Percentiles rank a stretch among this genome's conserved stretches.
Evolutionary conservation across 92 coral and sea anemone genomes (phyloP).

Genomic region (Porites cylindrica): DNA sequence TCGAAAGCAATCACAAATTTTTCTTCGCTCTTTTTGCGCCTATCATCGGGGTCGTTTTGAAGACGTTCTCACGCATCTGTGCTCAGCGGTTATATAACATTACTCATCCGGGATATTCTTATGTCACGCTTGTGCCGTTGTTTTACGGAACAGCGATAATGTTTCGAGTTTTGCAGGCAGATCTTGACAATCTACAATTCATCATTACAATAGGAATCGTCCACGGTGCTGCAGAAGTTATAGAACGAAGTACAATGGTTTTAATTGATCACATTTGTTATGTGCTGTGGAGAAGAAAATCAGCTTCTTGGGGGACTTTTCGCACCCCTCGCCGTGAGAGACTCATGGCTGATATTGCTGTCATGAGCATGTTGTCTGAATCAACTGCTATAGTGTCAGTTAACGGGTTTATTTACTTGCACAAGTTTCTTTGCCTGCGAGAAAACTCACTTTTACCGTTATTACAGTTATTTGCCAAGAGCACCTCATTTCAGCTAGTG

Average conservation of each 20-base stretch:
- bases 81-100: neutral
- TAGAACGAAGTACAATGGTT: neutral
- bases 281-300: neutral
- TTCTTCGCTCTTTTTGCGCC: neutral
- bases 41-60: neutral
- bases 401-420: neutral
- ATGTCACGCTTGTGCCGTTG: neutral
- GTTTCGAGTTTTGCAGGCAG: neutral
- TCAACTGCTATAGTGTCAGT: conserved; percentile 29
- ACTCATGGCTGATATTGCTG: conserved; percentile 47
- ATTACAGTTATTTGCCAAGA: neutral
- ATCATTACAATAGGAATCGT: neutral
- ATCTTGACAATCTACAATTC: neutral
- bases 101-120: neutral
- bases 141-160: neutral
- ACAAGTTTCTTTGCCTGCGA: neutral
- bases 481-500: neutral
- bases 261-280: neutral
- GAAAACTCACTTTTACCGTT: neutral
- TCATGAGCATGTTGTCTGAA: conserved; percentile 37
- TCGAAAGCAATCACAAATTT: neutral
- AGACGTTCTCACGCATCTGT: neutral
- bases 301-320: conserved; percentile 48
- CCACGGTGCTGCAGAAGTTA: neutral
- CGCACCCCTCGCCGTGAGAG: conserved; percentile 53